Conservation (phyloP, 92 coral and sea anemone genomes). For the Heteractis magnifica region DNA sequence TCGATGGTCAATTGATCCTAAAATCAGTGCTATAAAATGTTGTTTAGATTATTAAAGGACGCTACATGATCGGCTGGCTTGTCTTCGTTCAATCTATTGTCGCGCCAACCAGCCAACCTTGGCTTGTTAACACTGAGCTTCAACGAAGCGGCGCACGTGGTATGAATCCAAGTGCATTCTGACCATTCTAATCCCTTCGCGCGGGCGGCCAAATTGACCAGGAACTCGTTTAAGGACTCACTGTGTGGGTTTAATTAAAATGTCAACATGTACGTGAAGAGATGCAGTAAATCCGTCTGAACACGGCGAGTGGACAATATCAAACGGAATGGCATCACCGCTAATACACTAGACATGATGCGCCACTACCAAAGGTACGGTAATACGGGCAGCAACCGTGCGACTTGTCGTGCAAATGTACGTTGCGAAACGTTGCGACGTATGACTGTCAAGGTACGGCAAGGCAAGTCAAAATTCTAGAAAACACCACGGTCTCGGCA, state of each 20-base stretch:
- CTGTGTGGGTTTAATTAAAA: not conserved
- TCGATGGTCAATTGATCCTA: not conserved
- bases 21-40: not conserved
- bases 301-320: not conserved
- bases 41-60: not conserved
- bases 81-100: not conserved
- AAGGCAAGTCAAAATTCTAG: too few relatives aligned
- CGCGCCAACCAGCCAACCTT: not conserved
- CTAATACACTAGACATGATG: too few relatives aligned
- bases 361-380: too few relatives aligned
- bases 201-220: not conserved
- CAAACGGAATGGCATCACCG: too few relatives aligned
- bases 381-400: too few relatives aligned
- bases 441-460: too few relatives aligned
- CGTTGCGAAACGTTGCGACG: too few relatives aligned
- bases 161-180: not conserved
- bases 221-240: not conserved
- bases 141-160: not conserved
- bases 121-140: not conserved
- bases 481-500: too few relatives aligned
- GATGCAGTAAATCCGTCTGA: not conserved
- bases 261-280: not conserved
- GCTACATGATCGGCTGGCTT: not conserved
- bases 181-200: not conserved
- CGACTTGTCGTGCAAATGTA: too few relatives aligned